Evolutionary conservation across 2,888 invertebrate species (phyloP).

Genomic region (Thera britannica): DNA sequence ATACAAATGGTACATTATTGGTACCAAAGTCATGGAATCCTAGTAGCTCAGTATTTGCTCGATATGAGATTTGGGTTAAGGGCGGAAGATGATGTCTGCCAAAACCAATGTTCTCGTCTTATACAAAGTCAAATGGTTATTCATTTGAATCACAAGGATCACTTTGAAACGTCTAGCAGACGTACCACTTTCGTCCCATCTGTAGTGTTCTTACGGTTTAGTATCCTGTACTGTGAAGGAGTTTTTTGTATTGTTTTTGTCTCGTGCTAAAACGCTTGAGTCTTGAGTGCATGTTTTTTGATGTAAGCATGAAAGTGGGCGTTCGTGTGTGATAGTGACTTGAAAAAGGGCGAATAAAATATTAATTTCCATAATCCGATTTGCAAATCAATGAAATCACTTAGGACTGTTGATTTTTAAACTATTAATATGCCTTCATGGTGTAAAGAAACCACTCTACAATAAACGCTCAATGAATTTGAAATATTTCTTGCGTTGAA

Average conservation of each 20-base stretch:
- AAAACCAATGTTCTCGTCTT: too few relatives aligned
- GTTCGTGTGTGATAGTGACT: slow-evolving; percentile 31
- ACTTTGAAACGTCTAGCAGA: not conserved
- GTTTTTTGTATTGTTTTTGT: slow-evolving; percentile 62
- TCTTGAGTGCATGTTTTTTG: slow-evolving; percentile 45
- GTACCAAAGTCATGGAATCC: too few relatives aligned
- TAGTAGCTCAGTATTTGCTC: too few relatives aligned
- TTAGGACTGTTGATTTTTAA: slow-evolving; percentile 3
- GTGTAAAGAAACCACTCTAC: too few relatives aligned
- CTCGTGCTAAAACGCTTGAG: slow-evolving; percentile 64
- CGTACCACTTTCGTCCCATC: not conserved
- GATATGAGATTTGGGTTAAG: too few relatives aligned
- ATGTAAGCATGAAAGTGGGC: slow-evolving; percentile 38
- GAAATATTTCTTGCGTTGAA: not conserved
- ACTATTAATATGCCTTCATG: not conserved
- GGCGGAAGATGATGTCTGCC: too few relatives aligned
- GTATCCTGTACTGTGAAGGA: slow-evolving; percentile 23
- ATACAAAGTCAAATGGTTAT: too few relatives aligned
- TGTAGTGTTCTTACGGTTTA: slow-evolving; percentile 9
- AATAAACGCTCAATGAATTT: not conserved
- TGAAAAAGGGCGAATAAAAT: slow-evolving; percentile 1
- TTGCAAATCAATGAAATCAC: slow-evolving; percentile 23
- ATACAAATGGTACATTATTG: too few relatives aligned
- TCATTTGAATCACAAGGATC: not conserved
- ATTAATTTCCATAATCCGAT: not conserved